Evolutionary conservation across 1,140 invertebrate genomes (phyloP).

Genomic region (Copidosoma floridanum): DNA sequence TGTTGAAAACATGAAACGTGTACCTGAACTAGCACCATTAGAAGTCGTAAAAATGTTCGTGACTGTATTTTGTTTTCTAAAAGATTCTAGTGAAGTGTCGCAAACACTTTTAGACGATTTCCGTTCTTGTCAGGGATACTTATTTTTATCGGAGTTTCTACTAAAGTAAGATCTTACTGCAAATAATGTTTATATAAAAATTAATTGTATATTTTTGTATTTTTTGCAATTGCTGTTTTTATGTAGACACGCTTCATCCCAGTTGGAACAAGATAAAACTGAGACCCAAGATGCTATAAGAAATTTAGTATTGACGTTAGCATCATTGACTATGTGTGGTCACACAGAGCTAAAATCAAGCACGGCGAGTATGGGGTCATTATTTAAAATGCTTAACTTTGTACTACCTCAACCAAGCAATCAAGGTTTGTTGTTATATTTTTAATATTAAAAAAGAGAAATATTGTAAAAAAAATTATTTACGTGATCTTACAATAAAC

Average conservation of each 20-base stretch:
- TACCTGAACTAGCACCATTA: slow-evolving; percentile 86
- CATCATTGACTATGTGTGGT: slow-evolving; percentile 91
- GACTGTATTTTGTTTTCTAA: slow-evolving; percentile 95
- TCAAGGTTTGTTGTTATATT: slow-evolving; percentile 63
- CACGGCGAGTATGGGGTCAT: slow-evolving; percentile 78
- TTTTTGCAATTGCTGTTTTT: slow-evolving; percentile 12
- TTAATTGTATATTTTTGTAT: neutral
- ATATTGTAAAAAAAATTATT: neutral
- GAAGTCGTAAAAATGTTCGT: slow-evolving; percentile 99
- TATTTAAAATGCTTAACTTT: slow-evolving; percentile 93
- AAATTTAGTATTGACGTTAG: slow-evolving; percentile 89
- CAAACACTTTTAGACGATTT: slow-evolving; percentile 95
- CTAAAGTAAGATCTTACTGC: slow-evolving; percentile 79
- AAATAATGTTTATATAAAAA: too few relatives aligned
- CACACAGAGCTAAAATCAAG: slow-evolving; percentile 84
- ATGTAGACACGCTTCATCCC: slow-evolving; percentile 55
- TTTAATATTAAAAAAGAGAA: neutral
- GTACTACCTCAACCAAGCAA: slow-evolving; percentile 85
- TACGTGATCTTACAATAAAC: neutral
- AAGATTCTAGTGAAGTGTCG: slow-evolving; percentile 97
- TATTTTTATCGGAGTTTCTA: slow-evolving; percentile 91
- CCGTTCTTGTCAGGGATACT: slow-evolving; percentile 89
- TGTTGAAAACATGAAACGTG: slow-evolving; percentile 95
- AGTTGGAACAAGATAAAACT: slow-evolving; percentile 74
- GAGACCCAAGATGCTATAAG: slow-evolving; percentile 86